These are phyloP conservation scores for Premnoplex brunnescens DNA, from an alignment of 2,797 vertebrate genomes.

Conservation along the genomic window DNA sequence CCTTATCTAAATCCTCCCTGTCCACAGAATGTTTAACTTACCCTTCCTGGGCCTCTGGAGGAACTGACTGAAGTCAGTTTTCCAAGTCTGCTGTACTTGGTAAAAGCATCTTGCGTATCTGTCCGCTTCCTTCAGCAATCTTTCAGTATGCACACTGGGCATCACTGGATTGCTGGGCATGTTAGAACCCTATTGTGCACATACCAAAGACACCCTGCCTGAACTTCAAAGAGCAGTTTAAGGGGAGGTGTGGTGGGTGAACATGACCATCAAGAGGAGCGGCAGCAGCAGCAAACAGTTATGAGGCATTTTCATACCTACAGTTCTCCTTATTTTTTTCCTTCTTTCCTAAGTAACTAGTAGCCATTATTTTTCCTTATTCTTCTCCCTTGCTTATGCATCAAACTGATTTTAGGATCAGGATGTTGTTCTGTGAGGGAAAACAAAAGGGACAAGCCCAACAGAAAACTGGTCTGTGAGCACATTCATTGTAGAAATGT, in stretches of 20 bases:
- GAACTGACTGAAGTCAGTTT: background rate
- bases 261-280: background rate
- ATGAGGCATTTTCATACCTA: background rate
- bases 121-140: background rate
- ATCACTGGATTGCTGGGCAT: background rate
- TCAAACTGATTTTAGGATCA: background rate
- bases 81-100: background rate
- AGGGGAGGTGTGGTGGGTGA: background rate
- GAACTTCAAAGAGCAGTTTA: background rate
- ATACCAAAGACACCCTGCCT: background rate
- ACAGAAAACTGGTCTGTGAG: background rate
- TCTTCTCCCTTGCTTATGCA: background rate
- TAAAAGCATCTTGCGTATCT: background rate
- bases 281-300: background rate
- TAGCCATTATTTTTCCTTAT: background rate
- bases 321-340: background rate
- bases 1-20: slow-evolving; percentile 12
- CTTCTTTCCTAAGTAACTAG: background rate
- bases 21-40: slow-evolving; percentile 1
- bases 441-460: background rate
- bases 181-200: background rate
- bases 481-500: background rate
- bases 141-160: background rate
- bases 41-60: background rate
- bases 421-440: background rate